A percentile compares a stretch with the other conserved stretches of the same genome.
Evolutionary conservation across 2,797 vertebrate species (phyloP).

Genomic region (Poeciliopsis infans): DNA sequence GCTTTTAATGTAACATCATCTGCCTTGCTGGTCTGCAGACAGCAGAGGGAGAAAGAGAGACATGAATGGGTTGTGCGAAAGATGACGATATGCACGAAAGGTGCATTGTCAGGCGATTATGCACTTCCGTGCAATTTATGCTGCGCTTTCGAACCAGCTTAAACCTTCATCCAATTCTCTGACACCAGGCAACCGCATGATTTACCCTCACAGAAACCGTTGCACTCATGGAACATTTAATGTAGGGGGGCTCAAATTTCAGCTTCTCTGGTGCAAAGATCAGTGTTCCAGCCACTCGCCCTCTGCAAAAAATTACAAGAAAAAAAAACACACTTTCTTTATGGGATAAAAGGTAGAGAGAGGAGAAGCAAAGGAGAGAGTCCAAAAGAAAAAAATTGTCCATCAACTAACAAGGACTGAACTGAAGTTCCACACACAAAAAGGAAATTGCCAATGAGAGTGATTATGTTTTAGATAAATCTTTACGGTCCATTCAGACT

Average conservation of each 20-base stretch:
- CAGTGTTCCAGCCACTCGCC: constrained; percentile 73
- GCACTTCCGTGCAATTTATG: neutral
- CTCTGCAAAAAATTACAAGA: constrained; percentile 64
- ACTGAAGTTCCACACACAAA: constrained; percentile 20
- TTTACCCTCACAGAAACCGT: constrained; percentile 76
- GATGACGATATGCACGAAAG: constrained; percentile 18
- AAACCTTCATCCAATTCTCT: constrained; percentile 31
- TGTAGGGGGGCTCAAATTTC: constrained; percentile 75
- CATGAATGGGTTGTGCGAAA: neutral
- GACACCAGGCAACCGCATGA: constrained; percentile 60
- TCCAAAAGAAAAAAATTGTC: constrained; percentile 19
- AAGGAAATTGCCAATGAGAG: constrained; percentile 12
- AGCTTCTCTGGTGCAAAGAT: constrained; percentile 65
- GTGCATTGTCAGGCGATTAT: constrained; percentile 32
- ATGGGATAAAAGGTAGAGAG: constrained; percentile 51
- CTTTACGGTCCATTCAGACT: neutral
- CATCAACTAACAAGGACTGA: constrained; percentile 20
- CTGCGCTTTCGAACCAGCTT: constrained; percentile 12
- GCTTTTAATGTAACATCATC: neutral
- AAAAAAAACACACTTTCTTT: constrained; percentile 74
- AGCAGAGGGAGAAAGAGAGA: constrained; percentile 30
- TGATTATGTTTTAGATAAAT: constrained; percentile 16
- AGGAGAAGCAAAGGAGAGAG: constrained; percentile 28
- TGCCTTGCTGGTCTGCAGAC: constrained; percentile 21
- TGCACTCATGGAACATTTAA: constrained; percentile 85